Conservation (phyloP, 2,113 vertebrate species). For the Aptenodytes forsteri region DNA sequence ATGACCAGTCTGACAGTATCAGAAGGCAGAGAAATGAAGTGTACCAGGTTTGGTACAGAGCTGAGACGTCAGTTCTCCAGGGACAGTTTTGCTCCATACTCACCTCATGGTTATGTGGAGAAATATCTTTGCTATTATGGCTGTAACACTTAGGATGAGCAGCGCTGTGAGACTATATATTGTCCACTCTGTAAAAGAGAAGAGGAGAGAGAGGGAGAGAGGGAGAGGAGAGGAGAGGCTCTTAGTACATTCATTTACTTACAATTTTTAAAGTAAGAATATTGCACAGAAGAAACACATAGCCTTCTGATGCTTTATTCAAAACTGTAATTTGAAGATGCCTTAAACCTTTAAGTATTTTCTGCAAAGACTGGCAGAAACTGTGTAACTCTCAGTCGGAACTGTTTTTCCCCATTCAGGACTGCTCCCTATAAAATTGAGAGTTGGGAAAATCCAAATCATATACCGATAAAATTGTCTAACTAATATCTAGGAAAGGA, state of each 20-base stretch:
- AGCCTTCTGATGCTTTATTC: neutral
- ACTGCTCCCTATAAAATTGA: neutral
- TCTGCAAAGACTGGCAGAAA: neutral
- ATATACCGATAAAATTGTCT: neutral
- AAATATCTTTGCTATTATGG: constrained; percentile 89
- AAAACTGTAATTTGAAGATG: neutral
- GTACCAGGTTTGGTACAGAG: neutral
- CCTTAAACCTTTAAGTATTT: neutral
- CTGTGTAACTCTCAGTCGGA: neutral
- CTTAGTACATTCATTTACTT: neutral
- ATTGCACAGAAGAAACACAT: neutral
- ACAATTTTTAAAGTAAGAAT: neutral
- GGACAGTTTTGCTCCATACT: constrained; percentile 62
- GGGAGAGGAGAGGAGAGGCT: neutral
- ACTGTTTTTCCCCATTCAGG: neutral
- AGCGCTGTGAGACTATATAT: constrained; percentile 91
- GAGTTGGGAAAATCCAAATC: neutral
- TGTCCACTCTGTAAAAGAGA: constrained; percentile 85
- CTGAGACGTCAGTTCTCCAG: neutral
- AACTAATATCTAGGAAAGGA: neutral
- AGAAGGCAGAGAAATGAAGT: neutral
- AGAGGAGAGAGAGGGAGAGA: neutral
- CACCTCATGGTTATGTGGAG: constrained; percentile 92
- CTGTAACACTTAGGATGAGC: constrained; percentile 88
- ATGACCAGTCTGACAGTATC: neutral